Base-by-base conservation (phyloP, 2,888 invertebrate genomes). In the Dasysyrphus albostriatus region DNA sequence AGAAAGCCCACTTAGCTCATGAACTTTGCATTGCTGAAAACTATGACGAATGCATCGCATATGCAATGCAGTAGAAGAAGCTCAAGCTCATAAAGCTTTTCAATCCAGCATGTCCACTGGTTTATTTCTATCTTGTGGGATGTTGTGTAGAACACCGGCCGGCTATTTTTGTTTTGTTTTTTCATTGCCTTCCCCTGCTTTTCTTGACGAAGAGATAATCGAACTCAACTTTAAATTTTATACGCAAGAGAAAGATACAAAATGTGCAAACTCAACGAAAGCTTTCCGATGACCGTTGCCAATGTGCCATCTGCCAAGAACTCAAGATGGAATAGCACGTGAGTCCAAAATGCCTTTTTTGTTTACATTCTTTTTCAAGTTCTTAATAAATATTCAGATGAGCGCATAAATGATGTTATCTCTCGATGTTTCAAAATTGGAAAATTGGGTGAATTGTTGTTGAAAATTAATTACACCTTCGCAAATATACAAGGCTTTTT, bases 151-250 rank as follows among this genome's bases (percentile, higher is more conserved):
- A 16, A 81, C 14, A 81, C 83, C 78, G 83, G 78, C 74, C 78
- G 83, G 78, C 70, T 84, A 39, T 79, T 79, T 75, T 79, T 75
- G 70, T 79, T 84, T 84, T 75, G 58, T 79, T 70, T 54, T 39
- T 29, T 10, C 29, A 24, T 29, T 54, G 24, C n/a, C 44, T 59
- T 70, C n/a, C 56, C 29, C 37, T 56, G 39, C 51, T 34, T 58
- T 16, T 74, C 83, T 83, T 75, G 49, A 37, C 39, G 58, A 79
- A 75, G 63, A 56, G 37, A 51, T 19, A 54, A 10, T 4, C n/a
- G 4, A 65, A 59, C 14, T 24, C 16, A 19, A n/a, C 78, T 59
- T 70, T 37, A 63, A 69, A 54, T 56, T 73, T 78, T 34, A 34
- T 61, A 12, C 29, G 34, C n/a, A 56, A 34, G 16, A 42, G 39